A percentile compares a stretch with the other conserved stretches of the same genome.
Evolutionary conservation across 1,140 invertebrate species (phyloP).

Genomic region (Gonioctena quinquepunctata): DNA sequence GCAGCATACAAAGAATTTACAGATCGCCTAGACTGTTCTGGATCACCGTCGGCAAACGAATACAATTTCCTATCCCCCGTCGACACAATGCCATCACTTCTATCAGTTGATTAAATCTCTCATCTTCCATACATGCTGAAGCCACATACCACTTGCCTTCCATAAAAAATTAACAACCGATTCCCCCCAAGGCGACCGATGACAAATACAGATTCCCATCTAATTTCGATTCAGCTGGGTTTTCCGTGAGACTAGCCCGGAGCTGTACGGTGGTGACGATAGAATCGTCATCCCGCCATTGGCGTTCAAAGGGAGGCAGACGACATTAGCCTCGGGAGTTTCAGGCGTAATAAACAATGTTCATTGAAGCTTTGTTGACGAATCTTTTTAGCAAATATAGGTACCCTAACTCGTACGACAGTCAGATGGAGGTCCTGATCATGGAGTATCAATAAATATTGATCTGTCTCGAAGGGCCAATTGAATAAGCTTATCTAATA

Average conservation of each 20-base stretch:
- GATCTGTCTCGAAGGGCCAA: no score
- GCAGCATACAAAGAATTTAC: no score
- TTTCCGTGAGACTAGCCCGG: not conserved
- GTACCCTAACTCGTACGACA: no score
- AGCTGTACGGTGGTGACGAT: not conserved
- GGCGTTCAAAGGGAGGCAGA: not conserved
- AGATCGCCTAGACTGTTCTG: not conserved
- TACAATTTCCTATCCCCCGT: not conserved
- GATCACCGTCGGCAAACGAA: not conserved
- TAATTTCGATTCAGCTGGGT: constrained; percentile 11
- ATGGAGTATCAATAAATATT: no score
- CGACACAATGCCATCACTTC: not conserved
- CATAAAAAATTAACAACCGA: constrained; percentile 10
- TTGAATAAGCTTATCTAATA: no score
- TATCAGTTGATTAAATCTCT: not conserved
- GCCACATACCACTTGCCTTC: not conserved
- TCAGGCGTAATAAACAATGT: not conserved
- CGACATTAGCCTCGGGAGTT: not conserved
- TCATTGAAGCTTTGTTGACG: no score
- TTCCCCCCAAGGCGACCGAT: not conserved
- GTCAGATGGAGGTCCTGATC: no score
- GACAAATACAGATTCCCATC: constrained; percentile 10
- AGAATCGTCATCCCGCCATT: not conserved
- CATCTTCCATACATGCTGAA: not conserved
- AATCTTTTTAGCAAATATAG: no score